A percentile compares a stretch with the other conserved stretches of the same genome.
Evolutionary conservation across 2,888 invertebrate genomes (phyloP).

Genomic region (Drosophila nr. fundita): DNA sequence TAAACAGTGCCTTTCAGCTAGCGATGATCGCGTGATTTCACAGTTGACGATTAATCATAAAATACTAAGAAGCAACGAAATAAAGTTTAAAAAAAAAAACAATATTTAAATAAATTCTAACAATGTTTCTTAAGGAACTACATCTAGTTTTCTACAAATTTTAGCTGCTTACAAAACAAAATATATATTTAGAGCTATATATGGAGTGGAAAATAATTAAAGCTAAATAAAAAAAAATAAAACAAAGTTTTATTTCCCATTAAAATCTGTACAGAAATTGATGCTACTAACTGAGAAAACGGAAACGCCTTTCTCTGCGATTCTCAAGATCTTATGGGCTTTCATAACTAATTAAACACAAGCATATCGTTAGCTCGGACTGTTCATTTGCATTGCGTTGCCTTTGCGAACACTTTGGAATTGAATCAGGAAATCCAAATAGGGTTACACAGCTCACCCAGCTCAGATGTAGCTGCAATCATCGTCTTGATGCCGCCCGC

Average conservation of each 20-base stretch:
- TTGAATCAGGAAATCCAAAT: conserved; percentile 57
- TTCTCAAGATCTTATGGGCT: not conserved
- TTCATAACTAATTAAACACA: conserved; percentile 2
- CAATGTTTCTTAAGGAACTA: not conserved
- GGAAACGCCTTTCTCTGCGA: not conserved
- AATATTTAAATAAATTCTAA: not conserved
- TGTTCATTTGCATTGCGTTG: not conserved
- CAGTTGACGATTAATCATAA: conserved; percentile 8
- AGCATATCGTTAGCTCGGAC: too few species aligned
- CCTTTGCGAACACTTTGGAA: conserved; percentile 39
- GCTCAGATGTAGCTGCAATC: conserved; percentile 42
- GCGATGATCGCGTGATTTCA: conserved; percentile 59
- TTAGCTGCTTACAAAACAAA: not conserved
- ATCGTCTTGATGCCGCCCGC: conserved; percentile 54
- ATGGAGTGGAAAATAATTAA: not conserved
- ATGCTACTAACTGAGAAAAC: not conserved
- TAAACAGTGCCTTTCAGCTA: conserved; percentile 48
- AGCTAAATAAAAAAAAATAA: not conserved
- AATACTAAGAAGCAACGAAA: not conserved
- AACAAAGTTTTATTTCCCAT: not conserved
- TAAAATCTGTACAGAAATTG: not conserved
- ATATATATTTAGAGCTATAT: too few species aligned
- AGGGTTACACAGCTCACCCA: conserved; percentile 34
- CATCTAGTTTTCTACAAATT: not conserved
- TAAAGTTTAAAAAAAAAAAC: not conserved